phyloP scores from a whole-genome alignment of 2,113 vertebrate genomes.

The Neodon shergylaensis region DNA sequence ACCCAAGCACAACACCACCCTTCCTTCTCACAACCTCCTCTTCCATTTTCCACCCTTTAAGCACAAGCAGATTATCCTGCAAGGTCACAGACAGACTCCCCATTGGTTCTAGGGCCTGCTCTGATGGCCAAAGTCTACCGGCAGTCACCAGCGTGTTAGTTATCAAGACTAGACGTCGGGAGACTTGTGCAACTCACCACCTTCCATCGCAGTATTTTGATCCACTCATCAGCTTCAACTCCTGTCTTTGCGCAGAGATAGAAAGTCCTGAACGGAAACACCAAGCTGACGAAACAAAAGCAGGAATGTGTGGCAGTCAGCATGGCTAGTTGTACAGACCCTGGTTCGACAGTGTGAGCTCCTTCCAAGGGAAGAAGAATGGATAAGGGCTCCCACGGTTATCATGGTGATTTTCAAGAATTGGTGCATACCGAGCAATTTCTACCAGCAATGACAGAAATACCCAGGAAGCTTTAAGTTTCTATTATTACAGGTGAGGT shows the following conservation, averaged over 20 bases:
- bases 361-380: not conserved
- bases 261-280: slow-evolving; percentile 96
- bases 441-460: not conserved
- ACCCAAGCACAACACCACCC: no score
- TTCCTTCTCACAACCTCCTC: not conserved
- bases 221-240: slow-evolving; percentile 98
- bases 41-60: not conserved
- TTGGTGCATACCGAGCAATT: not conserved
- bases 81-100: not conserved
- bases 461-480: not conserved
- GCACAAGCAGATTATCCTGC: not conserved
- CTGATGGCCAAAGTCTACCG: not conserved
- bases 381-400: not conserved
- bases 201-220: slow-evolving; percentile 96
- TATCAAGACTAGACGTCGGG: not conserved
- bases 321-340: not conserved
- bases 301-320: not conserved
- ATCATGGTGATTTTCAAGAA: not conserved
- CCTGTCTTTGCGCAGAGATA: slow-evolving; percentile 96
- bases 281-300: slow-evolving; percentile 88
- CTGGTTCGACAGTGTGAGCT: not conserved
- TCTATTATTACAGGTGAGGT: not conserved
- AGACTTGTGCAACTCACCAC: slow-evolving; percentile 88
- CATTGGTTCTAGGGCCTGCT: not conserved
- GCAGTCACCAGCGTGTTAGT: not conserved